phyloP scores from a whole-genome alignment of 2,797 vertebrate genomes.

The Syngnathus acus region DNA sequence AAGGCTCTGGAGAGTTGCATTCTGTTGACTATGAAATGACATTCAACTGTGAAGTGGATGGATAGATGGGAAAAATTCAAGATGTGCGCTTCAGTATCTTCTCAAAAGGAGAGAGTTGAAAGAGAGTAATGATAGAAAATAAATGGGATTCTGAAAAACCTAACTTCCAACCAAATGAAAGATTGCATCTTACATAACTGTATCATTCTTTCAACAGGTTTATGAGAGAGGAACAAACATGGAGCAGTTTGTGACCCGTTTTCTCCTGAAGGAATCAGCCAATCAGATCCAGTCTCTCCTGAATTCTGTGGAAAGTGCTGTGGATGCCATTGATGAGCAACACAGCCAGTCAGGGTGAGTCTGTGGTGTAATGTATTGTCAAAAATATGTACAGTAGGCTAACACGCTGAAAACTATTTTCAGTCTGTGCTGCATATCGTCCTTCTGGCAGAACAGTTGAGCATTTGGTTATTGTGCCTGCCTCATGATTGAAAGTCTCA shows the following conservation, averaged over 20 bases:
- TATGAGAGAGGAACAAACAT: conserved; percentile 88
- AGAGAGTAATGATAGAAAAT: not conserved
- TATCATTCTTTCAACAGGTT: conserved; percentile 67
- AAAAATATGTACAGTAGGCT: not conserved
- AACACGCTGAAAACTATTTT: no score
- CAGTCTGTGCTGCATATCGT: no score
- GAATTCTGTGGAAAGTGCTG: conserved; percentile 92
- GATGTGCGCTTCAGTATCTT: conserved; percentile 8
- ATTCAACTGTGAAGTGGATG: conserved; percentile 9
- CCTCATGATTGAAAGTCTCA: no score
- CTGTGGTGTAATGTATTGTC: not conserved
- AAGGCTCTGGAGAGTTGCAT: conserved; percentile 2
- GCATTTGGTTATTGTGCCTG: no score
- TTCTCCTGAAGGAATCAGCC: conserved; percentile 92
- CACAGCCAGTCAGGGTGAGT: conserved; percentile 75
- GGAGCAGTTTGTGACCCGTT: conserved; percentile 96
- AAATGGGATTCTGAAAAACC: not conserved
- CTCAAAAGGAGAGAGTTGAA: not conserved
- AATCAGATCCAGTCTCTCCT: conserved; percentile 95
- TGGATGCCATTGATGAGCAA: conserved; percentile 94
- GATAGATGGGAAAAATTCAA: conserved; percentile 10
- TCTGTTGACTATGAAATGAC: conserved; percentile 17
- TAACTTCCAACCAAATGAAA: not conserved
- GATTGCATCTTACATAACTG: not conserved
- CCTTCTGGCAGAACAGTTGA: no score